Base-by-base conservation (phyloP, 2,113 vertebrate genomes). In the Murina feae region DNA sequence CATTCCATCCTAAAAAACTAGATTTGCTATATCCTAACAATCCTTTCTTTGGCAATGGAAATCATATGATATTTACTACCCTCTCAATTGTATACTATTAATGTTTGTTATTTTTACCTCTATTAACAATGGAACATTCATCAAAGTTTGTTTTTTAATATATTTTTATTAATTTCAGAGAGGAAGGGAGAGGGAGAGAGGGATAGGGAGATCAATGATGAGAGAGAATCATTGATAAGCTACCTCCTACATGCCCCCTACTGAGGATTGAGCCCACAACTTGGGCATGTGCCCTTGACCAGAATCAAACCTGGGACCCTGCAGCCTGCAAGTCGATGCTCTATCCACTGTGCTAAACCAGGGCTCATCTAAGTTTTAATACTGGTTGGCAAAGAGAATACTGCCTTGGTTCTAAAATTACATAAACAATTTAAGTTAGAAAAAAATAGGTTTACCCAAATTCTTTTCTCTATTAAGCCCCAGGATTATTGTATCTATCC, bases 391-490 rank as follows among this genome's bases (percentile, higher is more conserved):
- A 82, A 47, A 51, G 5, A 75, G 74, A 95, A 89, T 13, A 44
- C 9, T 53, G 30, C 74, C 10, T 94, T 75, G 7, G 13, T 74
- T 75, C 18, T 55, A 96, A 72, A 49, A 69, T 60, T 42, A 81
- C 37, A 39, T 85, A 93, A 94, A 83, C 51, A 81, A 85, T 84
- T 87, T 87, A 78, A 92, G 32, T 94, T 51, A 51, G 6, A 90
- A 92, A 58, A 60, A 58, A 60, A 28, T 28, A 28, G 10, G 58
- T 11, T 74, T 6, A 13, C 66, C 53, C 20, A 51, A 85, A 90
- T 96, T 83, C 21, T 94, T 75, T 89, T 96, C 39, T 89, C n/a
- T 86, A 35, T 53, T 90, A 76, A 95, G n/a, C 28, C 69, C 69
- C 78, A 83, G 37, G 82, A 86, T 58, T 89, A 93, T 86, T 86